Base-by-base conservation (phyloP, 2,888 invertebrate genomes). In the Idaea aversata region DNA sequence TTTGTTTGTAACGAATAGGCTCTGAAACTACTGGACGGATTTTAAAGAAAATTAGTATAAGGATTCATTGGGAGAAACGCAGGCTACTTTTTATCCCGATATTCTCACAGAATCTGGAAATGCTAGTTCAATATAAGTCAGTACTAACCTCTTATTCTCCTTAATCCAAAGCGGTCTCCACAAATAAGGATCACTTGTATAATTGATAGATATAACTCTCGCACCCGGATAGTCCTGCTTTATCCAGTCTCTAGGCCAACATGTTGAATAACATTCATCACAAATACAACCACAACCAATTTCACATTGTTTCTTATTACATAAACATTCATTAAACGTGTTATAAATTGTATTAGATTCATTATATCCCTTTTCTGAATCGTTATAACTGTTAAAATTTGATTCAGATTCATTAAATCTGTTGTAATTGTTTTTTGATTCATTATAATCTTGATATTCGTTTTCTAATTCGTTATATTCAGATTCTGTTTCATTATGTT, bases 211-310 rank as follows among this genome's bases (percentile, higher is more conserved):
- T 34, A 98, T 94, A 0, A 98, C 95, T 60, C 98, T 93, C 0
- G 96, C 95, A 0, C 95, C 94, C 0, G 96, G 96, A 77, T 95
- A 95, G 81, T 98, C 98, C 58, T 94, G 81, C 0, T 96, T 95
- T 34, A 98, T 85, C 98, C 98, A 98, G 82, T 98, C 97, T 68
- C 95, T 93, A 0, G 98, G 98, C 97, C 97, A 98, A 79, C 97
- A 97, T 13, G 88, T 84, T 0, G 95, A 95, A 76, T 94, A 95
- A 64, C 93, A 93, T 4, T 88, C 80, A 36, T 88, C 90, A 63
- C 92, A 92, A 0, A 86, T 69, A 65, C 93, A 93, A 0, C 92
- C 92, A 58, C 92, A 92, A 0, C 92, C 93, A 0, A 80, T 72
- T 38, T 82, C 81, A 61, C 91, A 91, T 58, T 72, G 67, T 61